Conservation (phyloP, 2,797 vertebrate genomes). For the Bucorvus abyssinicus region DNA sequence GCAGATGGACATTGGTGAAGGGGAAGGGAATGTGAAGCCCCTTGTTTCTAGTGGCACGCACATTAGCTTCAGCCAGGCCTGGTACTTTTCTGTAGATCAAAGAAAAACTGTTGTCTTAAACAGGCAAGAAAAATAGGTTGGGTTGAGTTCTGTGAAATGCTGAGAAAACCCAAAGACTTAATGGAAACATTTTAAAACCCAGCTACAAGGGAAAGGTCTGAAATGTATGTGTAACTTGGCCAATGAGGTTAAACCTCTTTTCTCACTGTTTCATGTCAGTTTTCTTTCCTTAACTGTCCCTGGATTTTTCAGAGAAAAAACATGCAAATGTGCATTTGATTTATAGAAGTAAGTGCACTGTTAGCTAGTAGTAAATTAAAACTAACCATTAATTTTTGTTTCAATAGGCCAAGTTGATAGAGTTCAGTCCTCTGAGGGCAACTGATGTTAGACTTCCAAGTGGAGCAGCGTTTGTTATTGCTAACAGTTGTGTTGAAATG, state of each 20-base stretch:
- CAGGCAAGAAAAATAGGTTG: constrained; percentile 55
- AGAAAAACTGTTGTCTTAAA: constrained; percentile 48
- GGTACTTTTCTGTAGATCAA: constrained; percentile 56
- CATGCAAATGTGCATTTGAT: constrained; percentile 59
- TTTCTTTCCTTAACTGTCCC: constrained; percentile 18
- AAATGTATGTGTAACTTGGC: constrained; percentile 23
- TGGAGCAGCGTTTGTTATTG: constrained; percentile 92
- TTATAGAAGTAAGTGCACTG: constrained; percentile 56
- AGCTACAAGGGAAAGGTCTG: not conserved
- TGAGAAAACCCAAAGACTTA: constrained; percentile 30
- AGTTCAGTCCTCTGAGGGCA: constrained; percentile 91
- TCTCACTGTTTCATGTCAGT: constrained; percentile 51
- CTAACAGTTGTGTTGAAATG: constrained; percentile 95
- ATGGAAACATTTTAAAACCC: constrained; percentile 51
- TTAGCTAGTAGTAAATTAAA: constrained; percentile 52
- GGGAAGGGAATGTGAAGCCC: constrained; percentile 22
- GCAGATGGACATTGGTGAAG: not conserved
- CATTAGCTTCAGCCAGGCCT: constrained; percentile 37
- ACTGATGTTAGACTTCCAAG: constrained; percentile 90
- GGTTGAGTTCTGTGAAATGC: constrained; percentile 29
- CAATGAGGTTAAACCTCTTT: constrained; percentile 36
- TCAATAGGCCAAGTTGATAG: constrained; percentile 93
- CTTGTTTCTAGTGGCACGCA: not conserved
- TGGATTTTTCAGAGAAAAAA: constrained; percentile 41
- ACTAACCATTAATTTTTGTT: constrained; percentile 59